phyloP scores from a whole-genome alignment of 2,797 vertebrate species.

The Enteromius anoplus region DNA sequence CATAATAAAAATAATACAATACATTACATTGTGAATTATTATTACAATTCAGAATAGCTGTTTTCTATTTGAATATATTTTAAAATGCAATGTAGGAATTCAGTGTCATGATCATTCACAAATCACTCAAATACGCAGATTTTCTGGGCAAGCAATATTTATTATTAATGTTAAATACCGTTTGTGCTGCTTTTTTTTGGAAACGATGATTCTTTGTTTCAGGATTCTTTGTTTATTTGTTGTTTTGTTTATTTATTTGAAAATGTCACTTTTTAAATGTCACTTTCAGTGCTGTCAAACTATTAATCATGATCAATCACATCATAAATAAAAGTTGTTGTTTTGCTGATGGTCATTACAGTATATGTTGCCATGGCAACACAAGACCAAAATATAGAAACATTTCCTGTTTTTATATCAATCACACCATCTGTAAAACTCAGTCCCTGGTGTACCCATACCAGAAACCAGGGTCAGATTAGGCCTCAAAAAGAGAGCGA shows the following conservation, averaged over 20 bases:
- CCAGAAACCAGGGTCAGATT: conserved; percentile 36
- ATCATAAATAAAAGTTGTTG: too few relatives aligned
- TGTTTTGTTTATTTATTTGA: neutral
- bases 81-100: neutral
- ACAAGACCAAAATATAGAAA: conserved; percentile 34
- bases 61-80: neutral
- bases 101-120: neutral
- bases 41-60: neutral
- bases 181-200: neutral
- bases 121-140: neutral
- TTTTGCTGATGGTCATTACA: neutral
- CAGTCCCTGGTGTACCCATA: conserved; percentile 43
- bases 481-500: neutral
- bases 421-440: conserved; percentile 56
- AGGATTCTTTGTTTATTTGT: neutral
- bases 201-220: neutral
- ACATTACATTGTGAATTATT: neutral
- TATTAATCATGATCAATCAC: neutral
- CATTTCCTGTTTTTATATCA: conserved; percentile 60
- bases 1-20: too few relatives aligned
- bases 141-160: neutral
- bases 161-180: neutral
- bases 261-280: neutral
- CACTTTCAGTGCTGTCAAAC: too few relatives aligned
- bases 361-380: conserved; percentile 28